Base-by-base conservation (phyloP, 1,140 invertebrate species). In the Sarcophaga bullata region DNA sequence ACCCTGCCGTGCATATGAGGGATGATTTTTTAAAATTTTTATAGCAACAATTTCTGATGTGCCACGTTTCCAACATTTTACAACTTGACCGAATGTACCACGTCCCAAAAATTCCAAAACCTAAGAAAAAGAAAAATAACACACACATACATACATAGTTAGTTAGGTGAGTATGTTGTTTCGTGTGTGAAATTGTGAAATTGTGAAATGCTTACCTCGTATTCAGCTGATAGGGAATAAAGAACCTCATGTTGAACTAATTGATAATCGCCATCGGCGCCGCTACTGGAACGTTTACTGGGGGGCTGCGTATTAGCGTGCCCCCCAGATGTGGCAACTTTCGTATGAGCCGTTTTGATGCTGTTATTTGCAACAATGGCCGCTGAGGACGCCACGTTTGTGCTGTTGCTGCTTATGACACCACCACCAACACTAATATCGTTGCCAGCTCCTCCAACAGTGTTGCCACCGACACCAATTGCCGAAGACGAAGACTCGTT, bases 41-140 rank as follows among this genome's bases (percentile, higher is more conserved):
- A 99, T 99, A 87, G 98, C 98, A 84, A 99, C 98, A 88, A 99
- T 99, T 92, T 99, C 98, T 91, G 98, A 99, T 82, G 98, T 99
- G 90, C 98, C 98, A 91, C 99, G 99, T 91, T 99, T 99, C 98
- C 98, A 99, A 91, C 98, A 99, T 92, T 99, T 99, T 86, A 99
- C 98, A 85, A 99, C 98, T 93, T 99, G 98, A 83, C 98, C 98
- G 92, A 99, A 99, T 80, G 98, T 99, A 85, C 98, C 98, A 85
- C 98, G 94, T 85, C 98, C 98, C 84, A 99, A 93, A 92, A 99
- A 99, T 91, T 99, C 98, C 86, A 99, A 92, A 83, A 99, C 98
- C 92, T 93, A 88, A 87, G 83, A 82, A 54, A 83, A 82, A 82
- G 81, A 3, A 49, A 13, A 47, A 50, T 62, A 13, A 81, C 72